Evolutionary conservation across 2,113 vertebrate genomes (phyloP), one percentile per base, ranked within the genome.

Genomic region (Burhinus oedicnemus): DNA sequence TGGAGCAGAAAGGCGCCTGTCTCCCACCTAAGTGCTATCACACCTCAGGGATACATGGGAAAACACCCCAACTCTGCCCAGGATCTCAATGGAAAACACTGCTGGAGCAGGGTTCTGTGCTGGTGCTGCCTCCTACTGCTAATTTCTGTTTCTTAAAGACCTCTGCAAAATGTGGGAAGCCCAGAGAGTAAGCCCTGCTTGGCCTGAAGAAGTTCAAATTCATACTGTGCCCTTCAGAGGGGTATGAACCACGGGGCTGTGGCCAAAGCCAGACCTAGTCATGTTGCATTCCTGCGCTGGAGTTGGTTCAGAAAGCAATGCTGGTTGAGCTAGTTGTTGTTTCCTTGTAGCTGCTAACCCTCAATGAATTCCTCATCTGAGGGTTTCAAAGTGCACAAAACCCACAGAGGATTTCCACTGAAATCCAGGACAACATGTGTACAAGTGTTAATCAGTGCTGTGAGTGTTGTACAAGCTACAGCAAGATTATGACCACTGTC

Each of bases 271-370:
- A 77, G 36, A 29, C 26, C 38, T 11, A 18, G 17, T 3, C 17
- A 0, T 2, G 26, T 0, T 64, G 62, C 1, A 1, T n/a, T 30
- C 14, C 30, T 22, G 9, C 54, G 64, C 69, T 66, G 76, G 54
- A 66, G 61, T 12, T 29, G 15, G 17, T 42, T 70, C 29, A 26
- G 75, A 64, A 70, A 70, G 36, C 54, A 40, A 27, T 5, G 54
- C 18, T 2, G 0, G 12, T 26, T 44, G 26, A 81, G 30, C 5
- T 8, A 1, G 5, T 1, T 27, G 21, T 36, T 27, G 15, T 75
- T 78, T 64, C 32, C 47, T 47, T 51, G 38, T 9, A 36, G 47
- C 14, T 18, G 75, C 10, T 19, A 77, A 58, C 11, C 12, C 54
- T 74, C 34, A 44, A 14, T 6, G 13, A 72, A 83, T 83, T 81